Evolutionary conservation across 2,888 invertebrate species (phyloP).

Genomic region (Phoronis australis): DNA sequence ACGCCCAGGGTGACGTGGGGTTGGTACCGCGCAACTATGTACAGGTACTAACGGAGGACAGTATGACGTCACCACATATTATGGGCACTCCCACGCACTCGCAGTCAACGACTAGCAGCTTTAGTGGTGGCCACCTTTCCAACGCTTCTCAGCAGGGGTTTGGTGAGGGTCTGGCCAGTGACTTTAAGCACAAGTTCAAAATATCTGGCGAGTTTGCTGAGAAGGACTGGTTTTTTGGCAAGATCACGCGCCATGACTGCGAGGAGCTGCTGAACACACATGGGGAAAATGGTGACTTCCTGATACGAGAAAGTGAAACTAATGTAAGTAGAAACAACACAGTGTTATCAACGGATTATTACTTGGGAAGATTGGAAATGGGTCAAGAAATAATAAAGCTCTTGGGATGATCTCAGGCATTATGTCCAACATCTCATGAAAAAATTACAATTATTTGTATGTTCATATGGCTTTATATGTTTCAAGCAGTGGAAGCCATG

Average conservation of each 20-base stretch:
- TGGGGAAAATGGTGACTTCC: conserved; percentile 96
- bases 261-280: conserved; percentile 90
- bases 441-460: not conserved
- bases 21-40: conserved; percentile 73
- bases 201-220: conserved; percentile 44
- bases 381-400: too few relatives aligned
- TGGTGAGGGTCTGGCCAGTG: not conserved
- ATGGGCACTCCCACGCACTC: too few relatives aligned
- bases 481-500: too few relatives aligned
- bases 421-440: too few relatives aligned
- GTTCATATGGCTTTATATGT: too few relatives aligned
- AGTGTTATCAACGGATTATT: too few relatives aligned
- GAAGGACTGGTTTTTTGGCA: conserved; percentile 92
- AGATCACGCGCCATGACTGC: conserved; percentile 91
- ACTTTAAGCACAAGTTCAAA: conserved; percentile 18
- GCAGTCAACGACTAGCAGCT: not conserved
- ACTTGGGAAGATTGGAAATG: too few relatives aligned
- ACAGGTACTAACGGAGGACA: conserved; percentile 20
- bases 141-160: not conserved
- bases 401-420: too few relatives aligned
- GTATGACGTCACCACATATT: not conserved
- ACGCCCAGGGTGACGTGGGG: conserved; percentile 85
- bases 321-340: conserved; percentile 84
- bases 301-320: conserved; percentile 97
- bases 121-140: not conserved